Evolutionary conservation across 2,113 vertebrate species (phyloP).

Genomic region (Centropus unirufus): DNA sequence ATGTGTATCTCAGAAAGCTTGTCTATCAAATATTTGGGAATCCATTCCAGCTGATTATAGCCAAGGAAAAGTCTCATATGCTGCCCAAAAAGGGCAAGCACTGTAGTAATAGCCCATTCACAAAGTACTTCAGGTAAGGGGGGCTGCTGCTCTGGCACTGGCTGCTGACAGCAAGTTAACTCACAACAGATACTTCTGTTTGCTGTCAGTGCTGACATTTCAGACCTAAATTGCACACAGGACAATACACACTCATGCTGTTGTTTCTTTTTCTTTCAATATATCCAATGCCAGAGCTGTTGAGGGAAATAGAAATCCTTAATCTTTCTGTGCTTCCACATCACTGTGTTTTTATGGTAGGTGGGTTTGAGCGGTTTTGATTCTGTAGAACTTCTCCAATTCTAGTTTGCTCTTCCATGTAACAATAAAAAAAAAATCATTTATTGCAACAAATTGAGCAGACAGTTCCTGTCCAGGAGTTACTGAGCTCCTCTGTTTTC

Average conservation of each 20-base stretch:
- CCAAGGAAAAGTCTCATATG: background rate
- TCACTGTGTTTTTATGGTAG: background rate
- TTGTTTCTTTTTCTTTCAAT: background rate
- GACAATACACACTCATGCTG: rapidly evolving
- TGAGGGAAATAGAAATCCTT: background rate
- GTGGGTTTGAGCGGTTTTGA: background rate
- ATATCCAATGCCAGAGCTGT: background rate
- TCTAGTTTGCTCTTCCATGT: background rate
- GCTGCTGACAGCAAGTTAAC: background rate
- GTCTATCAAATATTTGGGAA: background rate
- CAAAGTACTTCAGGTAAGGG: background rate
- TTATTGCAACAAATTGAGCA: background rate
- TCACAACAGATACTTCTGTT: background rate
- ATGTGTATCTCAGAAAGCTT: background rate
- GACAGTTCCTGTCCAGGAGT: background rate
- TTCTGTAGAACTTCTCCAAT: background rate
- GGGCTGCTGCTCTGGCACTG: background rate
- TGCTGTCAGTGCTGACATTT: background rate
- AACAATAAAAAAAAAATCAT: background rate
- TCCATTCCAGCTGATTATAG: background rate
- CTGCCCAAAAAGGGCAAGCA: background rate
- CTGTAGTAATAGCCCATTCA: background rate
- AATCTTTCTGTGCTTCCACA: background rate
- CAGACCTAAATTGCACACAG: background rate
- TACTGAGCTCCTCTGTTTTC: background rate